Percentiles rank a stretch among this genome's conserved stretches.
Evolutionary conservation across 2,113 vertebrate genomes (phyloP).

Genomic region (Peromyscus leucopus): DNA sequence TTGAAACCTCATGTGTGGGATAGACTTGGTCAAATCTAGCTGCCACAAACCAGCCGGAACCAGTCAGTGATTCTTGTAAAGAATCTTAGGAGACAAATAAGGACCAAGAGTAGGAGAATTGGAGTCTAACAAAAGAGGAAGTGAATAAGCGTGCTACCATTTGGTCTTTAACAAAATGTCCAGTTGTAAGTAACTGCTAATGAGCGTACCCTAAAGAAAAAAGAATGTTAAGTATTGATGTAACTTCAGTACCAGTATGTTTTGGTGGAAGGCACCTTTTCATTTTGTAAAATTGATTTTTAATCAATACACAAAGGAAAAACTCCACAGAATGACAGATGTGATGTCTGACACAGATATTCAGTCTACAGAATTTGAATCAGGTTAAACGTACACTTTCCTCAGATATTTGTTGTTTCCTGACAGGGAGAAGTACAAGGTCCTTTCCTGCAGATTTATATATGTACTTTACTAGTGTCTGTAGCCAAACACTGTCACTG

Average conservation of each 20-base stretch:
- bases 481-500: background rate
- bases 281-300: background rate
- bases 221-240: fast-evolving
- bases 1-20: conserved; percentile 92
- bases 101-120: conserved; percentile 11
- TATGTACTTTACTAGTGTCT: background rate
- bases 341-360: too few species aligned
- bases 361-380: background rate
- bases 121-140: background rate
- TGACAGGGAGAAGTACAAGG: background rate
- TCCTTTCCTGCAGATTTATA: background rate
- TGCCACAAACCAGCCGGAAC: conserved; percentile 88
- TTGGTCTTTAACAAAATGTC: background rate
- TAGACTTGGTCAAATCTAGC: conserved; percentile 87
- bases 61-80: conserved; percentile 49
- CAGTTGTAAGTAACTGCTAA: fast-evolving
- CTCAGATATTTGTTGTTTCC: background rate
- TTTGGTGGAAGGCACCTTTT: background rate
- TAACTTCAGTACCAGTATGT: fast-evolving
- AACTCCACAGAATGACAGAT: background rate
- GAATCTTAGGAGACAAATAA: conserved; percentile 29
- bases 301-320: background rate
- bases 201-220: fast-evolving
- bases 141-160: fast-evolving
- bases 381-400: too few species aligned